These are phyloP conservation scores for Circaetus gallicus DNA, from an alignment of 2,113 vertebrate genomes.

Conservation along the genomic window DNA sequence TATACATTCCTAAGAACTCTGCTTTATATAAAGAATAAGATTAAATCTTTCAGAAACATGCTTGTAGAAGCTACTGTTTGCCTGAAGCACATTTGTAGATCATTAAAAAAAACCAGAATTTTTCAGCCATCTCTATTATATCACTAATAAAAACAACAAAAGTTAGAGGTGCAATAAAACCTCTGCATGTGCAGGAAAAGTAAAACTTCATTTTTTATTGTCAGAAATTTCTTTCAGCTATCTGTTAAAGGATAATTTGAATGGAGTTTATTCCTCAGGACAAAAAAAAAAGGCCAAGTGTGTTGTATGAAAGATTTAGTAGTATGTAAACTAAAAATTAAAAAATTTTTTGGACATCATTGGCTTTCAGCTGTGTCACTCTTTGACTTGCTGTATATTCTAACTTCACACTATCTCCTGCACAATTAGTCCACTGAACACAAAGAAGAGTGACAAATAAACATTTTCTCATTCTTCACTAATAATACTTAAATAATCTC, in stretches of 20 bases:
- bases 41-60: neutral
- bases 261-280: neutral
- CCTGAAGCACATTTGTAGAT: neutral
- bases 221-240: neutral
- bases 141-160: neutral
- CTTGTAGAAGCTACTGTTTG: neutral
- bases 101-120: neutral
- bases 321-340: neutral
- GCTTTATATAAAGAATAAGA: neutral
- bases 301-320: neutral
- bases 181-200: neutral
- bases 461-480: conserved; percentile 30
- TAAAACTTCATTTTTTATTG: neutral
- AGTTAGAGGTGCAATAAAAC: neutral
- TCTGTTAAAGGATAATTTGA: neutral
- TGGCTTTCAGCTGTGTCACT: neutral
- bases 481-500: conserved; percentile 43
- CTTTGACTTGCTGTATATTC: neutral
- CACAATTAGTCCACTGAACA: conserved; percentile 9
- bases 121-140: neutral
- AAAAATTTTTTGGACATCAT: neutral
- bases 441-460: conserved; percentile 27
- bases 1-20: neutral
- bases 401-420: neutral
- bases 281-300: neutral